Percentiles rank a stretch among this genome's conserved stretches.
Evolutionary conservation across 37 sponge, comb jelly and placozoan species (phyloP).

Genomic region (Ephydatia muelleri): DNA sequence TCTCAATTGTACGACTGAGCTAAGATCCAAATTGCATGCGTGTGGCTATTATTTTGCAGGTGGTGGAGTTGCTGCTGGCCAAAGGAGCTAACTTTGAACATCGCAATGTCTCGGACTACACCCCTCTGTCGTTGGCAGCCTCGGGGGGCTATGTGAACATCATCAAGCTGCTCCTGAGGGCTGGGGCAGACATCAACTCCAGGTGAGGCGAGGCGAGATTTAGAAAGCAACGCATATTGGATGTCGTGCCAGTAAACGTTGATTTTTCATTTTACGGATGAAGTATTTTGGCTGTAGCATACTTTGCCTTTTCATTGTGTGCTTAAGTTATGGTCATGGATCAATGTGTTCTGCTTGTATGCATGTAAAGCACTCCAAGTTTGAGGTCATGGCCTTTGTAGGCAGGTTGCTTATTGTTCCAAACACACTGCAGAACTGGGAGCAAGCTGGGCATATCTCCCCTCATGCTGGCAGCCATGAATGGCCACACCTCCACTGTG

Average conservation of each 20-base stretch:
- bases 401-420: too few species aligned
- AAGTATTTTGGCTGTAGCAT: too few species aligned
- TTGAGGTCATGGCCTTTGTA: too few species aligned
- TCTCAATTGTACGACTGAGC: too few species aligned
- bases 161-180: slow-evolving; percentile 81
- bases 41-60: slow-evolving; percentile 26
- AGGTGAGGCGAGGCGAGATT: slow-evolving; percentile 31
- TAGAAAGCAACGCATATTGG: too few species aligned
- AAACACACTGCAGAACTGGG: slow-evolving; percentile 66
- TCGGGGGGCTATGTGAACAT: slow-evolving; percentile 86
- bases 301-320: too few species aligned
- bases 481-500: slow-evolving; percentile 89
- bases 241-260: too few species aligned
- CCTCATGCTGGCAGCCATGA: slow-evolving; percentile 94
- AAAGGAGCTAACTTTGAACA: slow-evolving; percentile 89
- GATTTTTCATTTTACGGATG: too few species aligned
- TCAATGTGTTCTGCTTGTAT: too few species aligned
- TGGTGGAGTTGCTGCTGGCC: slow-evolving; percentile 79
- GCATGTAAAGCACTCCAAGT: too few species aligned
- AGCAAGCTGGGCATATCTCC: slow-evolving; percentile 93
- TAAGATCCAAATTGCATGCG: too few species aligned
- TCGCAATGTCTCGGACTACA: slow-evolving; percentile 94
- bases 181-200: slow-evolving; percentile 90
- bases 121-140: slow-evolving; percentile 88
- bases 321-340: too few species aligned